Evolutionary conservation across 2,113 vertebrate species (phyloP), one percentile per base, ranked within the genome.

Genomic region (Thunnus thynnus): DNA sequence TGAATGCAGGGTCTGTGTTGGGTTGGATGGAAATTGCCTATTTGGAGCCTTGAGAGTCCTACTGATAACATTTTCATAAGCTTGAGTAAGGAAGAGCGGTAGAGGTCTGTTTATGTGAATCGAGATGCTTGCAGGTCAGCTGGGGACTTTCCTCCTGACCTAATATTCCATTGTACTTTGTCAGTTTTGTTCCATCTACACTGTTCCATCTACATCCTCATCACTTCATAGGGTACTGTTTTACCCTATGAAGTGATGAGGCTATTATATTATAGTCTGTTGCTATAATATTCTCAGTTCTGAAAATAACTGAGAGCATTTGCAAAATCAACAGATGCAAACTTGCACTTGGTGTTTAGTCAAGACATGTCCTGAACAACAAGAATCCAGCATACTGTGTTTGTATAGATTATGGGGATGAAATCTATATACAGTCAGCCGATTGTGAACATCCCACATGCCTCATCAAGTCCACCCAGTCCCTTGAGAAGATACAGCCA

Each of bases 11-110:
- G 36, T 69, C 14, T 78, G 48, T 84, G 62, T 69, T 72, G 55
- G 8, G 36, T 48, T 73, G 4, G 18, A 41, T 41, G 51, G 32
- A 73, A 22, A 30, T 60, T 89, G 41, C 81, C 72, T 86, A 36
- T 68, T 62, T 60, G 76, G 65, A 78, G 83, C 91, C 78, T 83
- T 80, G 82, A 91, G 93, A 92, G 88, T 91, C 76, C 69, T 76
- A 73, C 69, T 78, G 86, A 91, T 95, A 89, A 93, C 92, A 89
- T 76, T 90, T 93, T 92, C 66, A 92, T 92, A 82, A 77, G 78
- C 69, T 84, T 88, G 88, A 89, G 72, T 85, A 86, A 88, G 73
- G 69, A 78, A 83, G 68, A 76, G 61, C 55, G 46, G 73, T 64
- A 72, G 36, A 72, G 71, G 51, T 64, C 55, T 86, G 64, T 83